Conservation (phyloP, 2,113 vertebrate species). For the Pygoscelis adeliae region DNA sequence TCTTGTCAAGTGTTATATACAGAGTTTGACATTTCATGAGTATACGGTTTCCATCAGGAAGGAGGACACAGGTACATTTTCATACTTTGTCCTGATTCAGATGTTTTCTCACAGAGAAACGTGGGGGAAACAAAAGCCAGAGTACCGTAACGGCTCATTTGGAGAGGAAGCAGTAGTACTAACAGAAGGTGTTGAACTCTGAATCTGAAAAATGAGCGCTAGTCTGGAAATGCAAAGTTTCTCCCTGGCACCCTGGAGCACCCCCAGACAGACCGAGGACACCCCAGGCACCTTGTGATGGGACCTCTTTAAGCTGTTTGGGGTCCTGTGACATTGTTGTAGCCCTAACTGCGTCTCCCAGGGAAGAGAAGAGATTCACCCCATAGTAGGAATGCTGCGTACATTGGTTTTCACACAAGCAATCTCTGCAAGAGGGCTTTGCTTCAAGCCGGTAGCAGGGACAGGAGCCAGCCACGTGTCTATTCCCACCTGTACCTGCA, state of each 20-base stretch:
- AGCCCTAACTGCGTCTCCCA: accelerated
- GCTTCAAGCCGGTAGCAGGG: not conserved
- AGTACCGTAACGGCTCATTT: not conserved
- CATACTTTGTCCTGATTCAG: not conserved
- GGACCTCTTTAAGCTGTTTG: not conserved
- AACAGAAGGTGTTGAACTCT: not conserved
- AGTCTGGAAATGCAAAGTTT: conserved; percentile 33
- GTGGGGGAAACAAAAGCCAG: not conserved
- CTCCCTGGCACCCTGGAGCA: not conserved
- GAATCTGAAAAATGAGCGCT: not conserved
- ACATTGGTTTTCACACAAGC: accelerated
- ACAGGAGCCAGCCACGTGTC: not conserved
- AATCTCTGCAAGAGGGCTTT: not conserved
- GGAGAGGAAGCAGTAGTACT: not conserved
- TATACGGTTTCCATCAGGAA: not conserved
- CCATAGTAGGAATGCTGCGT: accelerated
- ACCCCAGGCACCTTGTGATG: not conserved
- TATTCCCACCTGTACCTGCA: not conserved
- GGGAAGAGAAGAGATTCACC: not conserved
- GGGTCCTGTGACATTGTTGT: not conserved
- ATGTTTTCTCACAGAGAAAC: conserved; percentile 27
- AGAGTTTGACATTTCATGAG: not conserved
- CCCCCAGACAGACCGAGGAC: not conserved
- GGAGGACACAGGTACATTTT: not conserved
- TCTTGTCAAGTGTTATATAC: not conserved